Conservation (phyloP, 2,113 vertebrate genomes). For the Corythornis cristatus region DNA sequence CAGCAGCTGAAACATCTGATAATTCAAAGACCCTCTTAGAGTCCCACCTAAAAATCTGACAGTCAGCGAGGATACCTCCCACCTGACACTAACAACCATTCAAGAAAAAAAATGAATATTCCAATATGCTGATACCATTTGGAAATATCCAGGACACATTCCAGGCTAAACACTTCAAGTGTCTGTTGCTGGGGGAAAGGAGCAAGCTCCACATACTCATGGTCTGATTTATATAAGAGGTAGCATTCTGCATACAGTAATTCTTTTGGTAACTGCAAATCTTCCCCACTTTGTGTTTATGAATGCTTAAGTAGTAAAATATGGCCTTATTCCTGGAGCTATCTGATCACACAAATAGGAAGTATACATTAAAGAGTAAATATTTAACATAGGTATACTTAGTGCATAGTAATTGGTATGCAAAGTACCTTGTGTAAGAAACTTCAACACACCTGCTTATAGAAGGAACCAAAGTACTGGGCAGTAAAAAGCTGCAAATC, state of each 20-base stretch:
- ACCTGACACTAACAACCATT: not conserved
- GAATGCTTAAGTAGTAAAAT: not conserved
- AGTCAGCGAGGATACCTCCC: not conserved
- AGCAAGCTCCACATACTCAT: not conserved
- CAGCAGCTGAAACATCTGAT: not conserved
- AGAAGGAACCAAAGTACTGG: not conserved
- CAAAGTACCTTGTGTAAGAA: not conserved
- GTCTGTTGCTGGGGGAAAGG: not conserved
- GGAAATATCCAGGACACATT: not conserved
- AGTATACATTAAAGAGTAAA: not conserved
- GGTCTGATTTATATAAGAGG: not conserved
- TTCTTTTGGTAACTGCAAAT: not conserved
- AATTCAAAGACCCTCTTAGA: not conserved
- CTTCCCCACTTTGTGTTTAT: not conserved
- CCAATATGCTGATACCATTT: not conserved
- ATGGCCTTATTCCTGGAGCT: not conserved
- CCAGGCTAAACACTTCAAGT: not conserved
- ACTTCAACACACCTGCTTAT: not conserved
- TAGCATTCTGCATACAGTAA: not conserved
- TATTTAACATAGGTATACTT: not conserved
- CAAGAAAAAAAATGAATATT: not conserved
- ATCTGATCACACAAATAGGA: not conserved
- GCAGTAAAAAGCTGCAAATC: not conserved
- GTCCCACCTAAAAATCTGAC: not conserved
- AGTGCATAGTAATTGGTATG: not conserved